These are phyloP conservation scores for Buathra laborator DNA, from an alignment of 2,888 invertebrate species.

Conservation along the genomic window DNA sequence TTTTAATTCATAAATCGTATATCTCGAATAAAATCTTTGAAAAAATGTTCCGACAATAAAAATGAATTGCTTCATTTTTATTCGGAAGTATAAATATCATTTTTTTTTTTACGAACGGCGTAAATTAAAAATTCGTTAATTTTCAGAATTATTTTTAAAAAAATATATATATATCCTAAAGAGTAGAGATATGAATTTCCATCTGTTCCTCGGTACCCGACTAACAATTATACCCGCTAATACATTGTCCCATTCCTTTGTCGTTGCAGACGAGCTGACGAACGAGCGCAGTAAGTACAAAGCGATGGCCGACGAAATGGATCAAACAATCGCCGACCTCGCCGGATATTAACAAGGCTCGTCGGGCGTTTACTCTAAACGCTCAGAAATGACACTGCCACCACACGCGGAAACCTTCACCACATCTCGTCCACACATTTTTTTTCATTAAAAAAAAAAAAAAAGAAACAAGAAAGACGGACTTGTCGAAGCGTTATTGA, in stretches of 20 bases:
- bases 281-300: conserved; percentile 99
- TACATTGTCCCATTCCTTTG: conserved; percentile 74
- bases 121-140: background rate
- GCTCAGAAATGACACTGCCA: conserved; percentile 74
- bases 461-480: conserved; percentile 25
- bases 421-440: conserved; percentile 61
- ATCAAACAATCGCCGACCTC: conserved; percentile 97
- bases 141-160: conserved; percentile 3
- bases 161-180: background rate
- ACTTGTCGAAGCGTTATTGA: conserved; percentile 51
- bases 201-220: conserved; percentile 63
- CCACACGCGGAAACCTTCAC: conserved; percentile 68
- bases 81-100: background rate
- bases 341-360: conserved; percentile 91
- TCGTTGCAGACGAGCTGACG: conserved; percentile 92
- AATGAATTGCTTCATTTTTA: background rate
- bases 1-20: no score
- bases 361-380: conserved; percentile 84
- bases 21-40: no score
- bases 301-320: conserved; percentile 98
- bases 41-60: background rate
- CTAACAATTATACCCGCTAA: conserved; percentile 74
- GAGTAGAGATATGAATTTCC: conserved; percentile 23
- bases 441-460: conserved; percentile 45
- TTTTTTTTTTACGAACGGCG: background rate